Evolutionary conservation across 2,113 vertebrate genomes (phyloP).

Genomic region (Eretmochelys imbricata): DNA sequence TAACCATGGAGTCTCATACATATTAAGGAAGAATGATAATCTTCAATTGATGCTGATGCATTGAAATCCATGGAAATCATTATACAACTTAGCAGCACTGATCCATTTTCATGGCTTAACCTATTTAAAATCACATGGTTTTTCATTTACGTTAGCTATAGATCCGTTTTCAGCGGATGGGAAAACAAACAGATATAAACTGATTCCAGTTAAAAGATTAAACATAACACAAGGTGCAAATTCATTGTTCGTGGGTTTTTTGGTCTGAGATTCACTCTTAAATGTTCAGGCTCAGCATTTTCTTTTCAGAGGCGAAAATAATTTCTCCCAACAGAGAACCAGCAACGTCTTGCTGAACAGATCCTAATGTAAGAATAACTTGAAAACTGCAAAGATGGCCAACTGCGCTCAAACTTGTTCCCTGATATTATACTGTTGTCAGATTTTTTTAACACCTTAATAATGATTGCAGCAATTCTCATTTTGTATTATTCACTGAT

Average conservation of each 20-base stretch:
- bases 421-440: background rate
- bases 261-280: background rate
- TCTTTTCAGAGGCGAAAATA: background rate
- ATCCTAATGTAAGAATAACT: background rate
- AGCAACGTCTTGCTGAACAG: background rate
- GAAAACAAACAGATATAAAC: conserved; percentile 63
- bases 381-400: background rate
- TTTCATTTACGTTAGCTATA: conserved; percentile 63
- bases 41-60: background rate
- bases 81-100: background rate
- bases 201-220: conserved; percentile 54
- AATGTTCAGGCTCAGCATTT: background rate
- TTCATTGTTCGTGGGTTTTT: conserved; percentile 30
- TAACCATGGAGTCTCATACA: background rate
- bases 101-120: background rate
- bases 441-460: background rate
- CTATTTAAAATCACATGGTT: conserved; percentile 42
- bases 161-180: conserved; percentile 46
- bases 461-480: background rate
- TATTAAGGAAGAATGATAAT: no score
- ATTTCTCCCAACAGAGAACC: background rate
- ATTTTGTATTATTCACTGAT: background rate
- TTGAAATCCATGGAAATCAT: conserved; percentile 5
- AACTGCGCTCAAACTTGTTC: background rate
- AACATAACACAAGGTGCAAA: conserved; percentile 53